A percentile compares a stretch with the other conserved stretches of the same genome.
Evolutionary conservation across 2,888 invertebrate genomes (phyloP).

Genomic region (Panzeria rudis): DNA sequence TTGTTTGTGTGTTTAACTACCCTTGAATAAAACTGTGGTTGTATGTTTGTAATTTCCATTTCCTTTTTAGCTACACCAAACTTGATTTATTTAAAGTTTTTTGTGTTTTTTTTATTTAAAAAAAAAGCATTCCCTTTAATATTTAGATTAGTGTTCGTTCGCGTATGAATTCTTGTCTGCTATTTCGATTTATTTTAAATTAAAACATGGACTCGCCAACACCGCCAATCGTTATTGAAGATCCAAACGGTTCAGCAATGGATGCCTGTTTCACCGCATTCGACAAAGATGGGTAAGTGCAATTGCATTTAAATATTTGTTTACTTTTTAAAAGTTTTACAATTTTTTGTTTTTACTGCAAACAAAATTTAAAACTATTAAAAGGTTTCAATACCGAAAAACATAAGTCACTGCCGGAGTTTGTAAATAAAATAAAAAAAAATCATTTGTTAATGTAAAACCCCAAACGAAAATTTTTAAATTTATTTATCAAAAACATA

Average conservation of each 20-base stretch:
- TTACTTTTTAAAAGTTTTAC: neutral
- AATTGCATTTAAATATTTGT: conserved; percentile 27
- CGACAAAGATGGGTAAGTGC: conserved; percentile 93
- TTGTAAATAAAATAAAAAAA: no score
- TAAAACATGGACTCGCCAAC: conserved; percentile 82
- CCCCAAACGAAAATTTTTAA: no score
- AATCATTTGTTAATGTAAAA: no score
- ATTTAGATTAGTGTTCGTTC: conserved; percentile 22
- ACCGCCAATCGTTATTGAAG: conserved; percentile 84
- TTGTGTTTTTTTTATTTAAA: neutral
- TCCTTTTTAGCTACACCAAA: conserved; percentile 43
- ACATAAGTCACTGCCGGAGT: no score
- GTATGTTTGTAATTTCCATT: conserved; percentile 35
- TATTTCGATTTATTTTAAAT: conserved; percentile 55
- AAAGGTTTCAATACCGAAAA: no score
- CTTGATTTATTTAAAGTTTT: neutral
- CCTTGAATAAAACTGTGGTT: conserved; percentile 46
- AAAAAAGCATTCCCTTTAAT: conserved; percentile 6
- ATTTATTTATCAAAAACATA: no score
- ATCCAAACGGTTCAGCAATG: conserved; percentile 88
- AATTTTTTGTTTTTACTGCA: neutral
- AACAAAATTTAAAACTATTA: neutral
- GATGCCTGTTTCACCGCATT: conserved; percentile 96
- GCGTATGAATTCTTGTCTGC: conserved; percentile 57
- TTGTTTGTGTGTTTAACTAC: conserved; percentile 33